Conservation (phyloP, 2,797 vertebrate genomes). For the Micromesistius poutassou region DNA sequence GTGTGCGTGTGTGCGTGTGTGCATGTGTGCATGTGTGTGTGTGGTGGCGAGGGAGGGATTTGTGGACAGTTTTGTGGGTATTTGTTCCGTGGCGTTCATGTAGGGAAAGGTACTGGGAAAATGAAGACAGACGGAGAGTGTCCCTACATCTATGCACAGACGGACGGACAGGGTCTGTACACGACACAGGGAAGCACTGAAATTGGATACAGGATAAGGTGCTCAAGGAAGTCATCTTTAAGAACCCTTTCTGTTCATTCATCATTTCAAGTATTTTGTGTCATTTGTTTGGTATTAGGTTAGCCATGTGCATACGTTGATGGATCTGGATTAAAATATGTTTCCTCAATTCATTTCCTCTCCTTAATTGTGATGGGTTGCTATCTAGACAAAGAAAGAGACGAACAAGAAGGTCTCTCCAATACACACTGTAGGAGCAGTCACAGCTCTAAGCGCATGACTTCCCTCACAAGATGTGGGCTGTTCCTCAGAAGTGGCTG, state of each 20-base stretch:
- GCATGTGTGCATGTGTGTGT: constrained; percentile 2
- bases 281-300: too few species aligned
- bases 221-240: background rate
- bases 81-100: constrained; percentile 30
- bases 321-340: background rate
- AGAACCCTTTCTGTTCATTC: background rate
- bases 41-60: constrained; percentile 6
- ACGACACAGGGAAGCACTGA: background rate
- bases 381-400: background rate
- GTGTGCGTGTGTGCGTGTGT: constrained; percentile 4
- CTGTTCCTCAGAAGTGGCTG: constrained; percentile 47
- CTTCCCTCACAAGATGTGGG: constrained; percentile 24
- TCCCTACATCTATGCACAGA: background rate
- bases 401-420: constrained; percentile 31
- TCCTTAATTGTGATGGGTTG: background rate
- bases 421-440: constrained; percentile 29
- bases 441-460: constrained; percentile 29
- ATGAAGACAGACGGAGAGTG: constrained; percentile 9
- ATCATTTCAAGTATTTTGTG: background rate
- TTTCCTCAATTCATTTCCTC: background rate
- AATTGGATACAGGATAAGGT: background rate
- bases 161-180: background rate
- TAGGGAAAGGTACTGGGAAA: constrained; percentile 17
- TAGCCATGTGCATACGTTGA: too few species aligned
- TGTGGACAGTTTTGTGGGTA: constrained; percentile 30